Evolutionary conservation across 2,888 invertebrate species (phyloP), one percentile per base, ranked within the genome.

Genomic region (Crossocerus cetratus): DNA sequence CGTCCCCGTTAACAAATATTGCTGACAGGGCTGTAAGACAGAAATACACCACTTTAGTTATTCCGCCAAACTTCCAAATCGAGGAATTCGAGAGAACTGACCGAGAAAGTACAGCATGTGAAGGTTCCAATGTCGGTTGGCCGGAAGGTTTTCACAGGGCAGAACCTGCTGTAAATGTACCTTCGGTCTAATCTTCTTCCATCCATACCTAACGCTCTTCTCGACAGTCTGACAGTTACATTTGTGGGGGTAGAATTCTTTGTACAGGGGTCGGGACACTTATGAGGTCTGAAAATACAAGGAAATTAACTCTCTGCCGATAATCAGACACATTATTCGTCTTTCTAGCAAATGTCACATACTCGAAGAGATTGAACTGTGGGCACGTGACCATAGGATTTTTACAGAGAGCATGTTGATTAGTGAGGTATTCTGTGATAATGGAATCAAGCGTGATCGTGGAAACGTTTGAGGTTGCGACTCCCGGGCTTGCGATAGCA

Each of bases 381-480:
- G 99, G 99, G 91, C 99, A 99, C 0, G 98, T 98, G 43, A 97
- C 96, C 92, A 99, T 98, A 0, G 99, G 99, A 91, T 99, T 98
- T 91, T 96, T 97, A 92, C 99, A 99, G 5, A 97, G 92, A n/a
- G 98, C 96, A 91, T 99, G 99, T 90, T 99, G 99, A 91, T 98
- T 98, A 83, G 98, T 96, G 64, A 99, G 93, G 91, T 99, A 99
- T 90, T 99, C 98, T 0, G 97, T 98, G 77, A 99, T 97, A 86
- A 99, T 98, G 55, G 96, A 95, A 90, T 98, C 96, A 22, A 99
- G 91, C 0, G 96, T 95, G 66, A 95, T 94, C 5, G 93, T 88
- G 5, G 91, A 90, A 60, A 85, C 71, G 71, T 85, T 87, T 3
- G 86, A 83, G 3, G 87, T 84, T 0, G 87, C 87, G 5, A 89